Base-by-base conservation (phyloP, 2,113 vertebrate species). In the Vimba vimba region DNA sequence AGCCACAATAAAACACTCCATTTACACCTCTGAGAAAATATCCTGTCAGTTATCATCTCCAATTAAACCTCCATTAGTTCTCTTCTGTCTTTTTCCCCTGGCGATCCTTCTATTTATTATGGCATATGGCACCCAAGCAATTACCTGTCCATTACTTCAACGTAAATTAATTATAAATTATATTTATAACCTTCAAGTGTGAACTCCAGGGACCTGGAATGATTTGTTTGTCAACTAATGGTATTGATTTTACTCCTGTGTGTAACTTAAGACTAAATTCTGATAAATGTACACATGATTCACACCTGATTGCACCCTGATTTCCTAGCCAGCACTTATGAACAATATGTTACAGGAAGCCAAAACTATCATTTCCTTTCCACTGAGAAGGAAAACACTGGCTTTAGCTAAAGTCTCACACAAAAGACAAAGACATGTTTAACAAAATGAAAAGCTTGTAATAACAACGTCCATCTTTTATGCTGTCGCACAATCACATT, bases 21-120 rank as follows among this genome's bases (percentile, higher is more conserved):
- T 87, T 93, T 89, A 84, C 57, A 79, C 82, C 79, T 87, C 71
- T 73, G 86, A 88, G 80, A 89, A 91, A 90, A 89, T 86, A 88
- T 91, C 86, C 81, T 89, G 89, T 82, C 17, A 94, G 91, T 92
- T 88, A 91, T 93, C 90, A 92, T 82, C 90, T 91, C 27, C 47
- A 60, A 90, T 89, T 85, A 89, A 85, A 78, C 64, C 60, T 73
- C 73, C 33, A 82, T 89, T 68, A 71, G 47, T 81, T 45, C 12
- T 86, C 62, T 71, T 15, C 36, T 62, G 59, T 52, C 47, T 83
- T 64, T 86, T 75, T 57, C 74, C 62, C 33, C 36, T 39, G 50
- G 73, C 25, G 33, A 77, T 74, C 69, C 30, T 57, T 86, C 69
- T 75, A 80, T 88, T 60, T 88, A 86, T 55, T 68, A 43, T 36